A percentile compares a stretch with the other conserved stretches of the same genome.
These are phyloP conservation scores for Stegostoma tigrinum DNA, from an alignment of 2,113 vertebrate genomes.

Conservation along the genomic window DNA sequence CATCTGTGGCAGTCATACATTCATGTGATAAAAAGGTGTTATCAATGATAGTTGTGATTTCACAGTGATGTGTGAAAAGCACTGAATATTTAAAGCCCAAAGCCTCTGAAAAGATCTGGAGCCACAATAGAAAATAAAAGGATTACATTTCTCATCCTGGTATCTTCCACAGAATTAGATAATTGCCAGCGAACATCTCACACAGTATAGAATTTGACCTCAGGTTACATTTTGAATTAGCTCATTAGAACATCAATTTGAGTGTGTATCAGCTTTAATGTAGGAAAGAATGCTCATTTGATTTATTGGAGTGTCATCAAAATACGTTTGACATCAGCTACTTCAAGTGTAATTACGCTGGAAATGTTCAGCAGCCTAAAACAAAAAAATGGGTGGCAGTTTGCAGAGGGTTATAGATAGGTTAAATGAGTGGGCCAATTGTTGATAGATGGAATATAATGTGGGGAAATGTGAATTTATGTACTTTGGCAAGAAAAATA, in stretches of 20 bases:
- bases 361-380: too few species aligned
- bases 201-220: not conserved
- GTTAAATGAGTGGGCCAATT: too few species aligned
- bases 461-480: too few species aligned
- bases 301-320: not conserved
- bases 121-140: not conserved
- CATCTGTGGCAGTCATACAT: not conserved
- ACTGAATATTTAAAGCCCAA: not conserved
- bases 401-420: not conserved
- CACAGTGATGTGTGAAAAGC: not conserved
- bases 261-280: not conserved
- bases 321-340: not conserved
- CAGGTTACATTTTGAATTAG: not conserved
- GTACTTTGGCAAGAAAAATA: too few species aligned
- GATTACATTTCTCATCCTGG: not conserved
- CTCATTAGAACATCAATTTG: not conserved
- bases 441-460: too few species aligned
- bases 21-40: slow-evolving; percentile 2
- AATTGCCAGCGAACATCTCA: not conserved
- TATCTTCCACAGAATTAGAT: not conserved
- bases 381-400: too few species aligned
- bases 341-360: not conserved
- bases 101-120: not conserved
- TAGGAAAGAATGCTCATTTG: not conserved
- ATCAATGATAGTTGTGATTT: not conserved